Evolutionary conservation across 2,888 invertebrate genomes (phyloP), one percentile per base, ranked within the genome.

Genomic region (Tetramorium bicarinatum): DNA sequence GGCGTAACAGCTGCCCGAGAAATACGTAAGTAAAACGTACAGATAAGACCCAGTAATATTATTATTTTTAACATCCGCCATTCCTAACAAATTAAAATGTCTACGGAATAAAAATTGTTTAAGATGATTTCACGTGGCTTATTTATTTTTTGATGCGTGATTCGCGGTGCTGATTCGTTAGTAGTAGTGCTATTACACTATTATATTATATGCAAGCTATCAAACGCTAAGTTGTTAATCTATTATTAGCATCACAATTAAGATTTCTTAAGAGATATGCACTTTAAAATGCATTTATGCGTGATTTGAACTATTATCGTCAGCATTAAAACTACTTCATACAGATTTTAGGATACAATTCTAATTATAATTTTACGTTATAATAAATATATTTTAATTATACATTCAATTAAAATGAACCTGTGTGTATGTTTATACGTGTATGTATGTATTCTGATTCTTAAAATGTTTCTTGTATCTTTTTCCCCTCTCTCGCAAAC

Each of bases 1-100:
- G 44, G 56, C 6, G 59, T 52, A 25, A 81, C 67, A 15, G 69
- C 72, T 18, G 90, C 91, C n/a, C 54, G 89, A 3, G 91, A 93
- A 1, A 47, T 94, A 75, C 94, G 94, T 94, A 84, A 94, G 93
- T 93, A 80, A 34, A 34, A 25, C 0, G 0, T 13, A 21, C 0
- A 15, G 6, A 7, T 21, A 38, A 71, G 18, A 7, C 0, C 6
- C 4, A 21, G 13, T 21, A 1, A 59, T 29, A 59, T 25, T 59
- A 3, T 21, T 21, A 2, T 18, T 66, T 66, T 18, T 66, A 66
- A 21, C 8, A 1, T 25, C 4, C 0, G 4, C 0, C 3, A 21
- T 21, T 0, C 0, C 1, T 64, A 25, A 44, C 15, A 44, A 64
- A 3, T 9, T 29, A 59, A 59, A 62, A 64, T 64, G 0, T 62